A percentile compares a stretch with the other conserved stretches of the same genome.
Evolutionary conservation across 23 tunicate genomes (phyloP).

Genomic region (Botrylloides violaceus): DNA sequence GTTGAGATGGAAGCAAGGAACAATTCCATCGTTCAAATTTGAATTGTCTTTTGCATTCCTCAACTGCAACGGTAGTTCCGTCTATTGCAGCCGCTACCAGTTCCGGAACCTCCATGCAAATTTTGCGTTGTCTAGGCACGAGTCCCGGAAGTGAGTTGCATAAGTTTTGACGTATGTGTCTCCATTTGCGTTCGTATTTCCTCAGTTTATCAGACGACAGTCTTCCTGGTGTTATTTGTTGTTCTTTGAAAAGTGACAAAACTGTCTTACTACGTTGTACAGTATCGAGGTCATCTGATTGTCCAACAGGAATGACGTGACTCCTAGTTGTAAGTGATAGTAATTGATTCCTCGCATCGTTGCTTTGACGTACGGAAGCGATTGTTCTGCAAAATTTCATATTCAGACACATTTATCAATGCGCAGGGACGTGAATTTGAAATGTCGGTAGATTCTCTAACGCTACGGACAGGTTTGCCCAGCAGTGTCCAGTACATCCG

Average conservation of each 20-base stretch:
- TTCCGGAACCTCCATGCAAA: slow-evolving; percentile 22
- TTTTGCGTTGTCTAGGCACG: slow-evolving; percentile 13
- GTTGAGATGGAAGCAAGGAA: slow-evolving; percentile 3
- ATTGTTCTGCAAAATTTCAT: too few relatives aligned
- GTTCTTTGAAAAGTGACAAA: background rate
- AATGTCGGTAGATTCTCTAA: too few relatives aligned
- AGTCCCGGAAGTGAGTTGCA: slow-evolving; percentile 9
- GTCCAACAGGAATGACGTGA: too few relatives aligned
- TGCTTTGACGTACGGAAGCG: too few relatives aligned
- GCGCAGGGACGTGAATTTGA: too few relatives aligned
- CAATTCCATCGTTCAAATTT: slow-evolving; percentile 28
- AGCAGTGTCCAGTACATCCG: too few relatives aligned
- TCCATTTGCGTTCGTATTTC: background rate
- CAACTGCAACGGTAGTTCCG: slow-evolving; percentile 5
- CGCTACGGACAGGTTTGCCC: too few relatives aligned
- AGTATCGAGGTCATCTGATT: too few relatives aligned
- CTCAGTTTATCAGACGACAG: background rate
- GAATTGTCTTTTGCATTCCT: slow-evolving; percentile 23
- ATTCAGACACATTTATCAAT: too few relatives aligned
- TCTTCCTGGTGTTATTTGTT: background rate
- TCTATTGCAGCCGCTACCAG: slow-evolving; percentile 21
- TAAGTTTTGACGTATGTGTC: background rate
- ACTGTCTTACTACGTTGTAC: too few relatives aligned
- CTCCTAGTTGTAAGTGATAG: too few relatives aligned
- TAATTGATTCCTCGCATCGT: too few relatives aligned